Evolutionary conservation across 2,888 invertebrate species (phyloP), one percentile per base, ranked within the genome.

Genomic region (Volucella bombylans): DNA sequence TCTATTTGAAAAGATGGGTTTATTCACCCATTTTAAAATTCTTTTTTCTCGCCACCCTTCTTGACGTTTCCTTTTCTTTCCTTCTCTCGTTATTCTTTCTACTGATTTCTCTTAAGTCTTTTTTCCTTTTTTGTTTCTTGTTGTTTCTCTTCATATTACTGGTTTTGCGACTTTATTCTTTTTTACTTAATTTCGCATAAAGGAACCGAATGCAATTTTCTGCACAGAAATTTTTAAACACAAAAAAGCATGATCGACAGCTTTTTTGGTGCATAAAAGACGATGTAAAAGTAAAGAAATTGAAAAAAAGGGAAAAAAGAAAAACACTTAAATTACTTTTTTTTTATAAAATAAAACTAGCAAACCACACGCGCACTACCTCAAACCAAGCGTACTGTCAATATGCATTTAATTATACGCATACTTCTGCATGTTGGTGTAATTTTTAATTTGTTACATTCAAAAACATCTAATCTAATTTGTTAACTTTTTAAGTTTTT

Each of bases 171-270:
- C 15, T 8, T 14, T 41, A 23, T 31, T 67, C 38, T 54, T 39
- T 23, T 49, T 55, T 54, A 18, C 6, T 57, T 68, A 18, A 50
- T 64, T 38, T 50, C 54, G 12, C 15, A 8, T 18, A 31, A n/a
- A 15, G 31, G 15, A 71, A 76, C 54, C 49, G 8, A 67, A 64
- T 65, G 23, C 49, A 77, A 77, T 71, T 52, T 67, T 55, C 15
- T 61, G 67, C 47, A 67, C 14, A 62, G 14, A 59, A 65, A 83
- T 59, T 43, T 72, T 78, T 31, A 12, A 55, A 61, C 43, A 54
- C n/a, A 49, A 43, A 52, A 71, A 81, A 79, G 80, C 80, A 83
- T 83, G 83, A 80, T 80, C 83, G 69, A 80, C 80, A 83, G 79
- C 57, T 65, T 79, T 73, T 79, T 74, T 74, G 55, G 68, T 82